Evolutionary conservation across 2,888 invertebrate genomes (phyloP).

Genomic region (Rutpela maculata): DNA sequence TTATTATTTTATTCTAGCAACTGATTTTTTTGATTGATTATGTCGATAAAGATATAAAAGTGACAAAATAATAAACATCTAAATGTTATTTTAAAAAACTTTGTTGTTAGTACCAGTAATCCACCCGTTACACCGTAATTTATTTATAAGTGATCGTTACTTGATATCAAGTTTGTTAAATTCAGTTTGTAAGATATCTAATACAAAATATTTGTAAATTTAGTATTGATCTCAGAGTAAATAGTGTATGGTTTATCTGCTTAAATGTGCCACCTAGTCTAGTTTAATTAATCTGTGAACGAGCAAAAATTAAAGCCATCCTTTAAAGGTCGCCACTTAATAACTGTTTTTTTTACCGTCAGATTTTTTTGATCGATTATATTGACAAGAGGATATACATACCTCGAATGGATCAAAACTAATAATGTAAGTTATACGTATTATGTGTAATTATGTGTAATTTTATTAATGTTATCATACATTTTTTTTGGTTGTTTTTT

Average conservation of each 20-base stretch:
- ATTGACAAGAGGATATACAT: conserved; percentile 32
- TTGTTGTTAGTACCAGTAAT: conserved; percentile 5
- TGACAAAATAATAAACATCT: conserved; percentile 7
- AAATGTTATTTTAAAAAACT: conserved; percentile 25
- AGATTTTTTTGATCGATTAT: conserved; percentile 38
- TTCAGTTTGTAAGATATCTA: conserved; percentile 20
- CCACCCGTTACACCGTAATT: not conserved
- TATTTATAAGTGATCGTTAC: conserved; percentile 5
- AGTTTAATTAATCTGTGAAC: conserved; percentile 26
- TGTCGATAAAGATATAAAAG: conserved; percentile 13
- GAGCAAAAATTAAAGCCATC: conserved; percentile 9
- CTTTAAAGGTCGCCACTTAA: conserved; percentile 34
- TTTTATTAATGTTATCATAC: too few species aligned
- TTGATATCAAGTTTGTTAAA: not conserved
- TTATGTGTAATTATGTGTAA: not conserved
- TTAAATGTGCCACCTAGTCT: conserved; percentile 33
- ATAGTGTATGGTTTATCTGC: conserved; percentile 11
- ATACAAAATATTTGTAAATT: conserved; percentile 17
- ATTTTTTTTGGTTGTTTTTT: too few species aligned
- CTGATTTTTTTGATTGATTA: conserved; percentile 33
- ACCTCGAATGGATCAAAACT: not conserved
- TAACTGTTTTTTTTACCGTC: conserved; percentile 40
- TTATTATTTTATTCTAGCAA: conserved; percentile 17
- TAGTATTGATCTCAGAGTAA: conserved; percentile 6
- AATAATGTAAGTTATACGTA: not conserved